Percentiles rank a stretch among this genome's conserved stretches.
These are phyloP conservation scores for Tapirus indicus DNA, from an alignment of 2,797 vertebrate species.

Conservation along the genomic window DNA sequence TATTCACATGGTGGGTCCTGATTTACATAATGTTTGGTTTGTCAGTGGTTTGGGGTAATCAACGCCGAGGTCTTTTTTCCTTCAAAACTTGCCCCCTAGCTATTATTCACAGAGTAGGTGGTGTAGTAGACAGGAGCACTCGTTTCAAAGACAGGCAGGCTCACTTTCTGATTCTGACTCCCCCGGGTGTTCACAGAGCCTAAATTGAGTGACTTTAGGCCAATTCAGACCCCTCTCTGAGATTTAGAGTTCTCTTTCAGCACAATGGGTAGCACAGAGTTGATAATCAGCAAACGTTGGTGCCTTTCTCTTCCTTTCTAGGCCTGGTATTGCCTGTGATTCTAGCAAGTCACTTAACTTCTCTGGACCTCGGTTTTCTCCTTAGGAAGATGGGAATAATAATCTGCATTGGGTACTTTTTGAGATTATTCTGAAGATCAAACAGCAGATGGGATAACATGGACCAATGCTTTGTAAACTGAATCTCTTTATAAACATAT, in stretches of 20 bases:
- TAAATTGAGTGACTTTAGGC: not conserved
- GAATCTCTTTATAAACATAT: not conserved
- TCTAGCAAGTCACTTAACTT: not conserved
- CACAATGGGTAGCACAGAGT: not conserved
- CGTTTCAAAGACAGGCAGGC: not conserved
- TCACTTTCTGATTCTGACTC: not conserved
- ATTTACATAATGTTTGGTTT: conserved; percentile 73
- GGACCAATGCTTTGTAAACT: not conserved
- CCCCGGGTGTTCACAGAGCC: not conserved
- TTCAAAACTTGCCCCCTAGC: conserved; percentile 33
- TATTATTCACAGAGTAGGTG: not conserved
- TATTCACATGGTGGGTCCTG: conserved; percentile 56
- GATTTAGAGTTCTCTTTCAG: not conserved
- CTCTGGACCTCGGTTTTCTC: not conserved
- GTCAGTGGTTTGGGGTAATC: conserved; percentile 66
- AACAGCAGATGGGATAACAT: not conserved
- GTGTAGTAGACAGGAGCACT: not conserved
- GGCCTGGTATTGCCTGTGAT: not conserved
- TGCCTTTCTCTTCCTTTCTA: not conserved
- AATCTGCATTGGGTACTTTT: not conserved
- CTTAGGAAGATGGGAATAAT: not conserved
- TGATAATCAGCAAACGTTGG: not conserved
- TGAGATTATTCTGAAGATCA: not conserved
- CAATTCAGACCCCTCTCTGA: not conserved
- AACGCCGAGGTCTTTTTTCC: conserved; percentile 60